These are phyloP conservation scores for Connochaetes taurinus DNA, from an alignment of 2,113 vertebrate genomes.

Conservation along the genomic window DNA sequence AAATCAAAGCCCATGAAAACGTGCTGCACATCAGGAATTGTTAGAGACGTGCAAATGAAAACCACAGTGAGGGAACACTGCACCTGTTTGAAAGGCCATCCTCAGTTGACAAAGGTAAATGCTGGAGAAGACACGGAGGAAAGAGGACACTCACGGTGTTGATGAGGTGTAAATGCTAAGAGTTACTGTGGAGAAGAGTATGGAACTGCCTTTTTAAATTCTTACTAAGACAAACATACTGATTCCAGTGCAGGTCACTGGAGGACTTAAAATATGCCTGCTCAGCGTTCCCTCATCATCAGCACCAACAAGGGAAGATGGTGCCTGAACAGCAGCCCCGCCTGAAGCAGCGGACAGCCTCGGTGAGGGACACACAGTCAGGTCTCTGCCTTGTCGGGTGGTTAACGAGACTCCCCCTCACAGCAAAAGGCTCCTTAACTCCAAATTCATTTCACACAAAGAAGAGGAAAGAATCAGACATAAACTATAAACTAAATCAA, in stretches of 20 bases:
- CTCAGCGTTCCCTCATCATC: not conserved
- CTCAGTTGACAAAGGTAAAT: not conserved
- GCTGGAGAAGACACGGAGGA: not conserved
- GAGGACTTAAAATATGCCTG: not conserved
- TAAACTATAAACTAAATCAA: not conserved
- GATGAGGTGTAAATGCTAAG: not conserved
- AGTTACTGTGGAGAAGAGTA: not conserved
- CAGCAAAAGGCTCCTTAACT: not conserved
- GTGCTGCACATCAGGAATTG: not conserved
- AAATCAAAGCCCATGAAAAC: not conserved
- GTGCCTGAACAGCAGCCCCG: not conserved
- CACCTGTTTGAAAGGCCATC: not conserved
- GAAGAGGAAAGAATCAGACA: not conserved
- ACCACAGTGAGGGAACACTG: not conserved
- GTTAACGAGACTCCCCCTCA: not conserved
- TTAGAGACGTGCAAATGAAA: not conserved
- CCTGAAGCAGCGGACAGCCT: too few species aligned
- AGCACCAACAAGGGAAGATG: not conserved
- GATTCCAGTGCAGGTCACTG: not conserved
- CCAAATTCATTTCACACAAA: not conserved
- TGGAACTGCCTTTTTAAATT: not conserved
- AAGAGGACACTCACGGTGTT: not conserved
- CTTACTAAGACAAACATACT: not conserved
- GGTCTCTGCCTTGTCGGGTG: not conserved
- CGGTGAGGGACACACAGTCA: too few species aligned